Percentiles rank a stretch among this genome's conserved stretches.
Evolutionary conservation across 2,113 vertebrate genomes (phyloP).

Genomic region (Hipposideros armiger): DNA sequence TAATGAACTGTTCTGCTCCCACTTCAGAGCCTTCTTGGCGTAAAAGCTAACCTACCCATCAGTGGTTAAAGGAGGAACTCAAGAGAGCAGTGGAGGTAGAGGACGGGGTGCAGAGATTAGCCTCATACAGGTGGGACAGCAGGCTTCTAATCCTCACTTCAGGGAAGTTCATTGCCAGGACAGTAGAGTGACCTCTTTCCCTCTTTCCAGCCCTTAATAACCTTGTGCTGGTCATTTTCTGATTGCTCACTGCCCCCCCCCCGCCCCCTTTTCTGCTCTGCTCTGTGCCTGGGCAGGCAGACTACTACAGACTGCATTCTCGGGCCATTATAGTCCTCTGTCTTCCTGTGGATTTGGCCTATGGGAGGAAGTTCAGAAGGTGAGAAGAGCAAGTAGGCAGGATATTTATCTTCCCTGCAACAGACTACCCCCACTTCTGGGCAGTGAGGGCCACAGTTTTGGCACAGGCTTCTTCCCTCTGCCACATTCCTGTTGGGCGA

Average conservation of each 20-base stretch:
- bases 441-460: not conserved
- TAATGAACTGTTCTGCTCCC: not conserved
- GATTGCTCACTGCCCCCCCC: not conserved
- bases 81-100: not conserved
- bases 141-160: not conserved
- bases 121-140: not conserved
- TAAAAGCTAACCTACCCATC: not conserved
- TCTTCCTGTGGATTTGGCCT: not conserved
- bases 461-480: not conserved
- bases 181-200: not conserved
- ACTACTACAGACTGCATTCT: not conserved
- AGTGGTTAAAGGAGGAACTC: not conserved
- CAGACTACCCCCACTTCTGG: not conserved
- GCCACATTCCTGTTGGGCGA: not conserved
- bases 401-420: not conserved
- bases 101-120: accelerated
- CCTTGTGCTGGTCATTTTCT: not conserved
- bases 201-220: not conserved
- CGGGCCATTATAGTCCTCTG: not conserved
- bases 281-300: not conserved
- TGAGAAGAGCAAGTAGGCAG: not conserved
- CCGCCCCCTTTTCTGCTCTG: not conserved
- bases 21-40: constrained; percentile 1
- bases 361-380: not conserved
- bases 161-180: not conserved